Percentiles rank a stretch among this genome's conserved stretches.
phyloP scores from a whole-genome alignment of 2,113 vertebrate species.

The Hirundichthys speculiger region DNA sequence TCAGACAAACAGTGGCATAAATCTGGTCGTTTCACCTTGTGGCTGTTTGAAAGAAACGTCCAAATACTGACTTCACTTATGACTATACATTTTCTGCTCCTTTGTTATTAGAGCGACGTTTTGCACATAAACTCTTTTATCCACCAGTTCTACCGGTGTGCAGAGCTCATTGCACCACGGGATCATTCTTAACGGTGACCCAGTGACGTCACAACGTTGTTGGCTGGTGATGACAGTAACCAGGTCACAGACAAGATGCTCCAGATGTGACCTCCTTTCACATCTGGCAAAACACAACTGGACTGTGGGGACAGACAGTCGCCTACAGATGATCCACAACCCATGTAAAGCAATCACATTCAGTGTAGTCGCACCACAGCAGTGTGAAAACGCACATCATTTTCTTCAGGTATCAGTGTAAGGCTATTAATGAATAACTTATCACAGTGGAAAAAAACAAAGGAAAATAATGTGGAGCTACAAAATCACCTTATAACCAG shows the following conservation, averaged over 20 bases:
- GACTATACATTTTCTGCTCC: not conserved
- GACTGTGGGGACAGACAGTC: not conserved
- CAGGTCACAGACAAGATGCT: constrained; percentile 51
- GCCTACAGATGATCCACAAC: not conserved
- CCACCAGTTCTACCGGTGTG: not conserved
- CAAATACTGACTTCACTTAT: not conserved
- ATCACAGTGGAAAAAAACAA: not conserved
- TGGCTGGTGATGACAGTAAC: constrained; percentile 29
- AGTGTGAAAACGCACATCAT: not conserved
- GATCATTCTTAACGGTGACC: not conserved
- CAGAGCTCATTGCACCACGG: not conserved
- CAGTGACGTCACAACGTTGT: constrained; percentile 1
- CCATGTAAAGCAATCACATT: not conserved
- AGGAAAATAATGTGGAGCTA: not conserved
- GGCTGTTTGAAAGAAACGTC: no score
- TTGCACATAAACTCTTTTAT: not conserved
- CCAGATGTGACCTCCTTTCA: constrained; percentile 29
- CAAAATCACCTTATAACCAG: not conserved
- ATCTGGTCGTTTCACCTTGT: no score
- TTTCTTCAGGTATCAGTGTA: not conserved
- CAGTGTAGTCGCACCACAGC: no score
- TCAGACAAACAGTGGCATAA: no score
- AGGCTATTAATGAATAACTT: no score
- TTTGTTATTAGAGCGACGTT: no score
- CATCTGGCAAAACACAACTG: constrained; percentile 29